Conservation (phyloP, 37 sponge, comb jelly and placozoan genomes). For the Axinella damicornis region DNA sequence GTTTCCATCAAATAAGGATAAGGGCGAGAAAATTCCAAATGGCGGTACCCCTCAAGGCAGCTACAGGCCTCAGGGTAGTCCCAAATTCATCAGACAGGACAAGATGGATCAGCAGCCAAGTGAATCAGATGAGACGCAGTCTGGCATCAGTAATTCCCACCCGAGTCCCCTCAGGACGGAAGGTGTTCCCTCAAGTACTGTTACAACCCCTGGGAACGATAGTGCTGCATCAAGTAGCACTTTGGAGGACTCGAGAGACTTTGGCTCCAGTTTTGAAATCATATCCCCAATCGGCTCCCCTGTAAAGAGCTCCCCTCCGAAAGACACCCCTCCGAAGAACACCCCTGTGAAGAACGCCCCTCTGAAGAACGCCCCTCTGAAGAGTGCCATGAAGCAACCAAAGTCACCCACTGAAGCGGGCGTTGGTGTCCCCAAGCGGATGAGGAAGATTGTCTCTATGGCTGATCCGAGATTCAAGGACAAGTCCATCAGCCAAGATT, state of each 20-base stretch:
- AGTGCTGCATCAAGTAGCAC: neutral
- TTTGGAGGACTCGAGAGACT: neutral
- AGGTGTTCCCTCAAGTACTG: neutral
- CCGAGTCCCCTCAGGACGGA: neutral
- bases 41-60: no score
- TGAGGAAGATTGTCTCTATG: neutral
- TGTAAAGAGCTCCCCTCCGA: no score
- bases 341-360: no score
- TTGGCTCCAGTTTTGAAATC: slow-evolving; percentile 13
- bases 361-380: neutral
- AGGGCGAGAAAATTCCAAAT: no score
- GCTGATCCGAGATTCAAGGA: neutral
- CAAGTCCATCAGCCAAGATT: neutral
- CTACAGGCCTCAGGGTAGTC: no score
- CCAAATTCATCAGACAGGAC: no score
- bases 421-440: neutral
- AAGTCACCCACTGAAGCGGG: neutral
- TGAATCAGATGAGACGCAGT: no score
- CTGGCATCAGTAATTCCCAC: no score
- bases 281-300: neutral
- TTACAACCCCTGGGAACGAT: neutral
- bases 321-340: neutral
- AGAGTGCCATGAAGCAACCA: neutral
- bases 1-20: no score
- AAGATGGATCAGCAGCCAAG: no score